Percentiles rank a stretch among this genome's conserved stretches.
These are phyloP conservation scores for Aphelenchoides bicaudatus DNA, from an alignment of 2,888 invertebrate genomes.

Conservation along the genomic window DNA sequence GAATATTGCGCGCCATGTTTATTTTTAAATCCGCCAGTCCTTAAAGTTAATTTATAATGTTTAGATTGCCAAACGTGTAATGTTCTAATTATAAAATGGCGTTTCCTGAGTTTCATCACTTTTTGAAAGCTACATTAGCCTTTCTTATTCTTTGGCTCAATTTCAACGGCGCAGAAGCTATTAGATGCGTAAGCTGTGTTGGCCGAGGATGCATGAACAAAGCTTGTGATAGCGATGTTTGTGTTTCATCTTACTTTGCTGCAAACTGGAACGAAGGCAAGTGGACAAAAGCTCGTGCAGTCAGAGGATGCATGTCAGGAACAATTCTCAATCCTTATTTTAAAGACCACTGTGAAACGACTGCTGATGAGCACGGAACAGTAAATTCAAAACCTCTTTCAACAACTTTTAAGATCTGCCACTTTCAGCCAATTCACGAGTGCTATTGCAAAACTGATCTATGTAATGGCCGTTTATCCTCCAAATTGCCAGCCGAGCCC, in stretches of 20 bases:
- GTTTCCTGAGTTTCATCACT: too few species aligned
- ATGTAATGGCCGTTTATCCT: neutral
- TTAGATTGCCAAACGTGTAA: too few species aligned
- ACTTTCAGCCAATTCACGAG: neutral
- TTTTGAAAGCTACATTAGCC: too few species aligned
- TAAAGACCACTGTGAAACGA: conserved; percentile 42
- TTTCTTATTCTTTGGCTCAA: neutral
- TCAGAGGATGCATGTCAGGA: conserved; percentile 46
- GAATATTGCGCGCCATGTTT: too few species aligned
- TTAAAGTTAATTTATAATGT: too few species aligned
- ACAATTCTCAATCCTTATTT: conserved; percentile 36
- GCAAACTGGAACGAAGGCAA: conserved; percentile 42
- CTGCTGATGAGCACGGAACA: conserved; percentile 16
- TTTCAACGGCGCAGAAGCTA: conserved; percentile 23
- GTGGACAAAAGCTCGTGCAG: conserved; percentile 39
- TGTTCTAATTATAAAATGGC: too few species aligned
- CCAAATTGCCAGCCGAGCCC: conserved; percentile 2
- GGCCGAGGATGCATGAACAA: conserved; percentile 40
- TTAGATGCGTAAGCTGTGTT: conserved; percentile 44
- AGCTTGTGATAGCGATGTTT: conserved; percentile 37
- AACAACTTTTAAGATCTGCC: neutral
- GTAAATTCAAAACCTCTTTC: neutral
- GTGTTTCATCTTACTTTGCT: conserved; percentile 27
- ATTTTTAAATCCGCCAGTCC: too few species aligned
- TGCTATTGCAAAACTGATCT: neutral